Percentiles rank a stretch among this genome's conserved stretches.
phyloP scores from a whole-genome alignment of 1,140 invertebrate genomes.

The Lutraria rhynchaena region DNA sequence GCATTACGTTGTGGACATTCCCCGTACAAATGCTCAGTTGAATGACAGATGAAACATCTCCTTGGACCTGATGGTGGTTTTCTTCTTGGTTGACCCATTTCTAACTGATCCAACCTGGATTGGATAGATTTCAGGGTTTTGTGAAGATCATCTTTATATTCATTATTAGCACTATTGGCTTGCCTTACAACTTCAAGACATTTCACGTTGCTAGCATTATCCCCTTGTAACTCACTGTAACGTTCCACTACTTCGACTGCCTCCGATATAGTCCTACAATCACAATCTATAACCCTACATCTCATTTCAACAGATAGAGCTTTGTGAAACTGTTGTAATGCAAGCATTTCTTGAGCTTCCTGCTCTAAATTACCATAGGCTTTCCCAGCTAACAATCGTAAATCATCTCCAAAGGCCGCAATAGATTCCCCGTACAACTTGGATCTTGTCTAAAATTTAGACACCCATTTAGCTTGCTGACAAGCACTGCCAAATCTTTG shows the following conservation, averaged over 20 bases:
- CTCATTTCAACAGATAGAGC: slow-evolving; percentile 34
- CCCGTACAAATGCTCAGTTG: background rate
- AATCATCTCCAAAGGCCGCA: too few relatives aligned
- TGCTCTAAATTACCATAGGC: too few relatives aligned
- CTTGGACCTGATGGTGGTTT: background rate
- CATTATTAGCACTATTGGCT: background rate
- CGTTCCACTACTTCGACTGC: too few relatives aligned
- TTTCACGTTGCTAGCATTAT: background rate
- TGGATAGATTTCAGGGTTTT: background rate
- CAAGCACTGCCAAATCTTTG: too few relatives aligned
- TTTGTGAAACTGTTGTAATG: too few relatives aligned
- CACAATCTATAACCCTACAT: slow-evolving; percentile 24
- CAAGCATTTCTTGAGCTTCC: too few relatives aligned
- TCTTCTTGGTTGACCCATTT: background rate
- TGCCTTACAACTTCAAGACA: background rate
- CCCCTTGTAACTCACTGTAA: slow-evolving; percentile 20
- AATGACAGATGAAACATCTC: background rate
- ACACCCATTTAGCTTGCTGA: too few relatives aligned
- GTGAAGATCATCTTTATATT: background rate
- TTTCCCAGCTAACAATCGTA: too few relatives aligned
- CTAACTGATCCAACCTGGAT: background rate
- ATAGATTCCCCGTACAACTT: too few relatives aligned
- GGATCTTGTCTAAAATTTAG: too few relatives aligned
- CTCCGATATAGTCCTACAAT: slow-evolving; percentile 32
- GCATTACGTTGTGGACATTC: background rate